Evolutionary conservation across 2,797 vertebrate species (phyloP).

Genomic region (Clamator glandarius): DNA sequence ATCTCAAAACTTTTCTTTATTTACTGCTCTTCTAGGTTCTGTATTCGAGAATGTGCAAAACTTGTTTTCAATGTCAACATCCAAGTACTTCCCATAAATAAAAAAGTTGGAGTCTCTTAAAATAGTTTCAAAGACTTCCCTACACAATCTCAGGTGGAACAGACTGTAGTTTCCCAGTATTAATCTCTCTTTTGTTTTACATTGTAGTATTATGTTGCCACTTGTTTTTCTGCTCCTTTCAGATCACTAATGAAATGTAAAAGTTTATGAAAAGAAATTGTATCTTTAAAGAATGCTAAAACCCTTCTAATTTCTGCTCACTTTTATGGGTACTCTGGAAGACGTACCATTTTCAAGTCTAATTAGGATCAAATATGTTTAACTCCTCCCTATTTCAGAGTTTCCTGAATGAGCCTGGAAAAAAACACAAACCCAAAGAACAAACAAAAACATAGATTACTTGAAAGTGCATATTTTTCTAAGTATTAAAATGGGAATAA

Average conservation of each 20-base stretch:
- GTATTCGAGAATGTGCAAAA: constrained; percentile 68
- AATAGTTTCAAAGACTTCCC: constrained; percentile 62
- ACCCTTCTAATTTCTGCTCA: constrained; percentile 42
- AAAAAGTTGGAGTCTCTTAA: constrained; percentile 63
- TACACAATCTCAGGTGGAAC: constrained; percentile 44
- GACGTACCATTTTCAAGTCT: constrained; percentile 26
- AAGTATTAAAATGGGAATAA: not conserved
- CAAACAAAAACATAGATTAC: not conserved
- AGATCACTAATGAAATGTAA: constrained; percentile 32
- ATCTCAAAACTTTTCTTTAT: constrained; percentile 51
- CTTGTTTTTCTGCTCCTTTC: constrained; percentile 12
- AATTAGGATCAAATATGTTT: constrained; percentile 16
- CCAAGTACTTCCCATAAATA: constrained; percentile 71
- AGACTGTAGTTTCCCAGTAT: constrained; percentile 58
- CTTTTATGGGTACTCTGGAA: constrained; percentile 27
- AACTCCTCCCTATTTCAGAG: not conserved
- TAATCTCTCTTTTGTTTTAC: constrained; percentile 65
- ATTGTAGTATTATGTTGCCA: constrained; percentile 47
- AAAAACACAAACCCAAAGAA: not conserved
- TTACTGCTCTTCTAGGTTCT: constrained; percentile 58
- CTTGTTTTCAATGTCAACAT: constrained; percentile 69
- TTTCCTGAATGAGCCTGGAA: not conserved
- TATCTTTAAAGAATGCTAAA: constrained; percentile 35
- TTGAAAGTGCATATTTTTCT: not conserved
- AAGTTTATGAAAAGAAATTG: constrained; percentile 64